These are phyloP conservation scores for Antheraea mylitta DNA, from an alignment of 1,140 invertebrate species.

Conservation along the genomic window DNA sequence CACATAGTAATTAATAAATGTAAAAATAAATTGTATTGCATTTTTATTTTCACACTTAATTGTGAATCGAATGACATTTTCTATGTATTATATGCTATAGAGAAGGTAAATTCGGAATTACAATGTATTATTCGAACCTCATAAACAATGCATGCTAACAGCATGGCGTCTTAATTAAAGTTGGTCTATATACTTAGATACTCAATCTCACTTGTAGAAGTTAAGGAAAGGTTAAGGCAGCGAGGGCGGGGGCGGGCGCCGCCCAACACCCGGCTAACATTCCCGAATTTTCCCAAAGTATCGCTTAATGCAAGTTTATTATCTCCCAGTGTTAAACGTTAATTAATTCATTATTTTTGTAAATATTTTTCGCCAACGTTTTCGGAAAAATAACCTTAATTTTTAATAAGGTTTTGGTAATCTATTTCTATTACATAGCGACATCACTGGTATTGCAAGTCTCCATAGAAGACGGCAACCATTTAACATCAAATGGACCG, in stretches of 20 bases:
- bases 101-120: constrained; percentile 31
- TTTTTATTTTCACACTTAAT: neutral
- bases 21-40: neutral
- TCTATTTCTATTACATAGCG: too few species aligned
- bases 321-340: constrained; percentile 64
- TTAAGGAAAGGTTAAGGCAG: constrained; percentile 73
- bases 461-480: too few species aligned
- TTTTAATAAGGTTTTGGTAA: too few species aligned
- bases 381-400: too few species aligned
- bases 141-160: constrained; percentile 63
- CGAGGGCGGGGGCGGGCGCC: constrained; percentile 14
- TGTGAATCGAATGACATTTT: neutral
- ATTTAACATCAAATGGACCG: too few species aligned
- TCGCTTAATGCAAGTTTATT: constrained; percentile 75
- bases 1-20: too few species aligned
- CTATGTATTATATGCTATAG: neutral
- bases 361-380: too few species aligned
- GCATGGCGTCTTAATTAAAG: constrained; percentile 62
- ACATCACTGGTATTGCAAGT: too few species aligned
- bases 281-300: constrained; percentile 73
- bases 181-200: constrained; percentile 70
- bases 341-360: constrained; percentile 67
- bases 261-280: constrained; percentile 37
- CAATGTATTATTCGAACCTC: constrained; percentile 41
- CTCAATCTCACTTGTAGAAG: constrained; percentile 72